Base-by-base conservation (phyloP, 2,797 vertebrate species). In the Agapornis canus region DNA sequence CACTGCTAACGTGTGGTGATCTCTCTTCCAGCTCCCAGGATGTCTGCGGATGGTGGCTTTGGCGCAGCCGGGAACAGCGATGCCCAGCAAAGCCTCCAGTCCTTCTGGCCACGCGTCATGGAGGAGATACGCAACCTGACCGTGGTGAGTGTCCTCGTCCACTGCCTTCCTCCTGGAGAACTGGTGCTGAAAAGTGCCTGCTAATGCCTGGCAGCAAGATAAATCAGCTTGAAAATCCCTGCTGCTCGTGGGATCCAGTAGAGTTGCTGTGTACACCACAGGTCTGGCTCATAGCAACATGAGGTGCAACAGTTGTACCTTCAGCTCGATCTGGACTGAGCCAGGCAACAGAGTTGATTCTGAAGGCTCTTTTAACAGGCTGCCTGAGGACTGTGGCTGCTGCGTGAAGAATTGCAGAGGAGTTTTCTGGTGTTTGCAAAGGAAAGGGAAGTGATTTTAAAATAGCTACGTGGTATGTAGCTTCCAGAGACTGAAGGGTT, bases 61-160 rank as follows among this genome's bases (percentile, higher is more conserved):
- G 99, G 98, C 93, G 96, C 98, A 5, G 95, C 93, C 3, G 97
- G 98, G 40, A 98, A 97, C 97, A 99, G 98, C 83, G 99, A 99
- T 97, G 99, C 99, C 84, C 99, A 99, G 98, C 99, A 99, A 76
- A 99, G 98, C 94, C 97, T 99, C 16, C 99, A 99, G 97, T 99
- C 99, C 93, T 99, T 99, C 97, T 99, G 99, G 99, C 99, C 99
- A 21, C 98, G 99, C 6, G 99, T 99, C 90, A 99, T 99, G 99
- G 99, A 99, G 94, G 99, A 99, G 97, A 99, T 99, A 89, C 98
- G 99, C 85, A 99, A 99, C 96, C 97, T 99, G 90, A 99, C 99
- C 43, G 98, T 99, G 99, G 99, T 99, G 98, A 89, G 98, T 42
- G 32, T 21, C 77, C 35, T 52, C 5, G 0, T 13, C 4, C 1